phyloP scores from a whole-genome alignment of 2,797 vertebrate genomes.

The Sphenodon punctatus region DNA sequence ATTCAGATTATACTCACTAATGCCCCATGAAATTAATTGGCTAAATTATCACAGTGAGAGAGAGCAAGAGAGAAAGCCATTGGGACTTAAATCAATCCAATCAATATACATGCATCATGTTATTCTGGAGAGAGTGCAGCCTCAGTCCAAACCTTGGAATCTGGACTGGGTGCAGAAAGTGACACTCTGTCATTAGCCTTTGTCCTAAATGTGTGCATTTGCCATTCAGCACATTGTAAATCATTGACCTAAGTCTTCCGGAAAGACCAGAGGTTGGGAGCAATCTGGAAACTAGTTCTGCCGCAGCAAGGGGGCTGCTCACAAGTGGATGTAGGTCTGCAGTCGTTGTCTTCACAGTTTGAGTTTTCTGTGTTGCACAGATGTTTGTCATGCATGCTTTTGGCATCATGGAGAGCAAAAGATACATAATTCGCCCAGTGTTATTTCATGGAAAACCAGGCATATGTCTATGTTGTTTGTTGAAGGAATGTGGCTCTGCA shows the following conservation, averaged over 20 bases:
- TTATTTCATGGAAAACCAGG: neutral
- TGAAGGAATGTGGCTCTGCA: neutral
- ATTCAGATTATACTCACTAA: neutral
- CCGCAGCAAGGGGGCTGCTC: neutral
- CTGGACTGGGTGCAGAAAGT: neutral
- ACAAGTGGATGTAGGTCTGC: neutral
- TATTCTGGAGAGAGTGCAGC: neutral
- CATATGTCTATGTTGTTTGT: neutral
- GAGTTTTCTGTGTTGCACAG: neutral
- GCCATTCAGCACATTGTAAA: neutral
- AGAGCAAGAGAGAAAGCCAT: fast-evolving
- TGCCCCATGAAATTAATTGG: slow-evolving; percentile 9
- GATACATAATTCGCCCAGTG: neutral
- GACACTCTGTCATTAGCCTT: no score
- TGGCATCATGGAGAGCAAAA: neutral
- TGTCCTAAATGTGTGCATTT: neutral
- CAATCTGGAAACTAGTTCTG: neutral
- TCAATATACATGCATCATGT: neutral
- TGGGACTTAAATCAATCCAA: neutral
- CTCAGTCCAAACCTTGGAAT: neutral
- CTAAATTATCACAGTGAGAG: neutral
- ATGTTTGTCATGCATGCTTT: neutral
- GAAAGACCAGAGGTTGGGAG: neutral
- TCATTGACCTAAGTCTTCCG: neutral
- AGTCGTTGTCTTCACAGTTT: neutral